A percentile compares a stretch with the other conserved stretches of the same genome.
Conservation (phyloP, 2,888 invertebrate species). For the Amiota mariae region DNA sequence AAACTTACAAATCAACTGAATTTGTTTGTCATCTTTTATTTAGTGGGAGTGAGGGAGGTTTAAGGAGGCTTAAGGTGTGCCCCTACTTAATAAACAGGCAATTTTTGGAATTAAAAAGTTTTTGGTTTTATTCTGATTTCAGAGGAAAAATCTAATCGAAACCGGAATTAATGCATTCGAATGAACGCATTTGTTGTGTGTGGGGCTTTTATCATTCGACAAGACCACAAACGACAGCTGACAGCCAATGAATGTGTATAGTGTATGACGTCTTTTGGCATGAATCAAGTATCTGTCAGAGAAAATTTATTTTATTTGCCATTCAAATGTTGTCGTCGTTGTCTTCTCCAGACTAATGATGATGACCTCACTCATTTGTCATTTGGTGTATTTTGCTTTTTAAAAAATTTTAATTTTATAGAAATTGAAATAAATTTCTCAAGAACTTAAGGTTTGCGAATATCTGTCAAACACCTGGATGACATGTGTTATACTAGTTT, state of each 20-base stretch:
- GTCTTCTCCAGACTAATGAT: neutral
- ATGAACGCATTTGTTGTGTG: neutral
- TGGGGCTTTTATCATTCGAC: neutral
- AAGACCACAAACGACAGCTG: too few species aligned
- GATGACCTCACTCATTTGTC: conserved; percentile 10
- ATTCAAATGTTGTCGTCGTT: neutral
- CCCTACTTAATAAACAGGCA: too few species aligned
- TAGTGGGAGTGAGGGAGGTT: too few species aligned
- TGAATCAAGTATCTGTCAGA: neutral
- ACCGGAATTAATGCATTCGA: conserved; percentile 1
- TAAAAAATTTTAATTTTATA: neutral
- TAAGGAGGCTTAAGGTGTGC: too few species aligned
- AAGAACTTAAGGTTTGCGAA: conserved; percentile 9
- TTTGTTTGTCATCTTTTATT: too few species aligned
- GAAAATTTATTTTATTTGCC: neutral
- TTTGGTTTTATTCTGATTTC: too few species aligned
- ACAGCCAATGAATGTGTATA: too few species aligned
- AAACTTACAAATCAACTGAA: too few species aligned
- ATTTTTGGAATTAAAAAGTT: too few species aligned
- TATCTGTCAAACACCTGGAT: neutral
- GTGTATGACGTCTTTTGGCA: neutral
- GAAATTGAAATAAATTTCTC: neutral
- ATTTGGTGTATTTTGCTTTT: neutral
- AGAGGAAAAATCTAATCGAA: neutral
- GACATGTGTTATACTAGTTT: conserved; percentile 8